These are phyloP conservation scores for Penaeus indicus DNA, from an alignment of 1,140 invertebrate genomes.

Conservation along the genomic window DNA sequence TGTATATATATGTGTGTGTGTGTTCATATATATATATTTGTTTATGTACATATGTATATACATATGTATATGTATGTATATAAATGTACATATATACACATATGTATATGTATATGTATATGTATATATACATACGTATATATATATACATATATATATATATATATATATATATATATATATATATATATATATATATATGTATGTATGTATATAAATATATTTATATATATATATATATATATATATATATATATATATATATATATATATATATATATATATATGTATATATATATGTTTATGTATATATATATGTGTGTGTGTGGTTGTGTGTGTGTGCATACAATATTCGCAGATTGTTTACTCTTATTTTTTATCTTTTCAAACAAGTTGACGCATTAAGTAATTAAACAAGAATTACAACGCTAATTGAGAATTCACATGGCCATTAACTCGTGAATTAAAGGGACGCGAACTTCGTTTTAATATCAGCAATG, in stretches of 20 bases:
- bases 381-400: neutral
- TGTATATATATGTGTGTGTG: no score
- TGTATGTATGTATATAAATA: neutral
- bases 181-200: slow-evolving; percentile 13
- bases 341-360: no score
- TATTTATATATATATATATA: slow-evolving; percentile 15
- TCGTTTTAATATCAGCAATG: neutral
- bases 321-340: neutral
- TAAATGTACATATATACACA: no score
- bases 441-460: neutral
- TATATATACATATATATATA: slow-evolving; percentile 13
- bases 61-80: no score
- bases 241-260: slow-evolving; percentile 17
- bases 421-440: slow-evolving; percentile 24
- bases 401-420: slow-evolving; percentile 18
- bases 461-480: neutral
- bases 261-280: slow-evolving; percentile 6
- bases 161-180: neutral
- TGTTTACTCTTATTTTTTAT: no score
- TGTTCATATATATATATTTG: no score
- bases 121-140: neutral
- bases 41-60: no score
- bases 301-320: slow-evolving; percentile 3
- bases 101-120: no score
- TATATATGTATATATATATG: slow-evolving; percentile 20